Evolutionary conservation across 2,888 invertebrate species (phyloP).

Genomic region (Hirtodrosophila trivittata): DNA sequence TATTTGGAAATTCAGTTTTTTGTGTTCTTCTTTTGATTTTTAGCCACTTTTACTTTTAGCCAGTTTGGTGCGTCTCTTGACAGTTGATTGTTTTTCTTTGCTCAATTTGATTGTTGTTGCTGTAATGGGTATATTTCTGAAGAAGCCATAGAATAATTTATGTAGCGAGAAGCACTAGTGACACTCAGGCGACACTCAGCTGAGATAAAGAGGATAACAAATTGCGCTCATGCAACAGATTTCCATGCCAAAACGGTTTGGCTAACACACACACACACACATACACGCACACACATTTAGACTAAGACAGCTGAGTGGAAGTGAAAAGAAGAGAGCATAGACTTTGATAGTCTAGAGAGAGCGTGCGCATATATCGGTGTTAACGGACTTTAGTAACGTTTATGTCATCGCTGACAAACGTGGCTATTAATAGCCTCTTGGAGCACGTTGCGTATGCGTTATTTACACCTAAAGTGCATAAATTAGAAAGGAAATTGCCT

Average conservation of each 20-base stretch:
- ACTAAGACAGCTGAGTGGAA: conserved; percentile 61
- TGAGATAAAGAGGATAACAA: conserved; percentile 79
- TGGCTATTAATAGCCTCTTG: accelerated
- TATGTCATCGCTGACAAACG: not conserved
- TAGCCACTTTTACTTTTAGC: conserved; percentile 26
- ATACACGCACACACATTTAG: conserved; percentile 7
- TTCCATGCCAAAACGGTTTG: conserved; percentile 62
- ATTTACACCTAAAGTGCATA: not conserved
- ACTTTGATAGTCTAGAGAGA: conserved; percentile 3
- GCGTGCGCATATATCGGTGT: conserved; percentile 58
- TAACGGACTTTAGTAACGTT: not conserved
- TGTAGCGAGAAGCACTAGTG: conserved; percentile 73
- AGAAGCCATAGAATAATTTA: conserved; percentile 66
- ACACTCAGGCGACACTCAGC: conserved; percentile 77
- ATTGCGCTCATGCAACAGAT: conserved; percentile 78
- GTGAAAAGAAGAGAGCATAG: conserved; percentile 9
- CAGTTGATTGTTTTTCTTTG: conserved; percentile 42
- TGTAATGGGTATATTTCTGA: conserved; percentile 48
- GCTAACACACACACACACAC: conserved; percentile 22
- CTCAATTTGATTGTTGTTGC: conserved; percentile 26
- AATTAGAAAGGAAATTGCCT: not conserved
- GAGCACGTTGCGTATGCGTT: not conserved
- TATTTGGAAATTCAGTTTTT: conserved; percentile 24
- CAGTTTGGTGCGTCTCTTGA: conserved; percentile 4
- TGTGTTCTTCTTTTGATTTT: conserved; percentile 18